Evolutionary conservation across 2,888 invertebrate genomes (phyloP), one percentile per base, ranked within the genome.

Genomic region (Ochropleura leucogaster): DNA sequence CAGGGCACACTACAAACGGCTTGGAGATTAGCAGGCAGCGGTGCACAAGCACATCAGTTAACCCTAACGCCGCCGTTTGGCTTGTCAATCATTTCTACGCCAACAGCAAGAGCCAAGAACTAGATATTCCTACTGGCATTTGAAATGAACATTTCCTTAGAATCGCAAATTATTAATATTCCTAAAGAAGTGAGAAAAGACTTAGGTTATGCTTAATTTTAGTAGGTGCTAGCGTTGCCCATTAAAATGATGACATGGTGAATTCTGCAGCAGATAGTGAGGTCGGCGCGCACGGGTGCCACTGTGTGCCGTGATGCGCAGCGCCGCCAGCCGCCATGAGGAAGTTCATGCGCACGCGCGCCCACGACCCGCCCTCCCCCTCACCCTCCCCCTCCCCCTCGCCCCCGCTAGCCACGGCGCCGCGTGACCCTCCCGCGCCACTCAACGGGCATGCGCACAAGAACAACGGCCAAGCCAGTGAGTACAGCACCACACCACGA

Each of bases 291-390:
- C 12, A 20, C 46, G 16, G 47, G 47, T n/a, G 68, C 47, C 68
- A 9, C 60, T 14, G 59, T 47, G 60, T 46, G 76, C 74, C 74
- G 78, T 78, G 69, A 80, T 80, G 80, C 72, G 57, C 46, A 65
- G 62, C 51, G 69, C 46, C 46, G 65, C 63, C 64, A 53, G 68
- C 70, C 87, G 87, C 75, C 85, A 94, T 94, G 94, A 93, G 86
- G 93, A 94, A 94, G 92, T 94, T 94, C 90, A 92, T 94, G 91
- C 93, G 93, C 84, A 91, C 94, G 88, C 92, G 93, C 87, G 87
- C 82, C 76, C 83, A 84, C 60, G 74, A 74, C 71, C 80, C 75
- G 71, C 80, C 75, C 75, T 60, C 82, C 82, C 71, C 49, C 62
- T 47, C 70, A 14, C 20, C 77, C 51, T 65, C 66, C 69, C 57